These are phyloP conservation scores for Strigops habroptila DNA, from an alignment of 2,113 vertebrate genomes.

Conservation along the genomic window DNA sequence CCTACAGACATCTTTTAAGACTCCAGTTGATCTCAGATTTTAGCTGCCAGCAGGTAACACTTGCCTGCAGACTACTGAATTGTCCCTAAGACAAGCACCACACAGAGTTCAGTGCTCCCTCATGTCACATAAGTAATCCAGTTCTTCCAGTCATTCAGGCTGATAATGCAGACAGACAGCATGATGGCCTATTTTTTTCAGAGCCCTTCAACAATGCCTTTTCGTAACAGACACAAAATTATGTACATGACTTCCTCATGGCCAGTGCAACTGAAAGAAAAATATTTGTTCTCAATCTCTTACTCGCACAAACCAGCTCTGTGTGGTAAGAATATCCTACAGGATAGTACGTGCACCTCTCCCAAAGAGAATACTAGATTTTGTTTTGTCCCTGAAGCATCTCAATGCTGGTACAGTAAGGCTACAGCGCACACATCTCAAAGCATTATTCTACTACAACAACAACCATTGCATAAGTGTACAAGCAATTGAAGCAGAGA, in stretches of 20 bases:
- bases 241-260: conserved; percentile 51
- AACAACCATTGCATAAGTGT: not conserved
- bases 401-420: not conserved
- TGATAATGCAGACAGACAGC: conserved; percentile 26
- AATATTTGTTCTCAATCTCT: conserved; percentile 47
- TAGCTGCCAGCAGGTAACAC: not conserved
- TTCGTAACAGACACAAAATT: conserved; percentile 49
- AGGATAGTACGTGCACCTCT: not conserved
- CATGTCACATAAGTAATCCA: conserved; percentile 22
- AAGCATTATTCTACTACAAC: not conserved
- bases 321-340: not conserved
- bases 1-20: not conserved
- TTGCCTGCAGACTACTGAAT: not conserved
- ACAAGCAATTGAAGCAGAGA: conserved; percentile 14
- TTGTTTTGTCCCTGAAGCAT: not conserved
- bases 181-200: conserved; percentile 58
- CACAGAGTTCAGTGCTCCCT: not conserved
- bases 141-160: not conserved
- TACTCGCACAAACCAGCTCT: conserved; percentile 45
- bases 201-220: conserved; percentile 55
- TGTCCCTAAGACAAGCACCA: not conserved
- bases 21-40: not conserved
- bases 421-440: not conserved
- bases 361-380: not conserved
- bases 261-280: conserved; percentile 43